Evolutionary conservation across 2,113 vertebrate genomes (phyloP), one percentile per base, ranked within the genome.

Genomic region (Mirza zaza): DNA sequence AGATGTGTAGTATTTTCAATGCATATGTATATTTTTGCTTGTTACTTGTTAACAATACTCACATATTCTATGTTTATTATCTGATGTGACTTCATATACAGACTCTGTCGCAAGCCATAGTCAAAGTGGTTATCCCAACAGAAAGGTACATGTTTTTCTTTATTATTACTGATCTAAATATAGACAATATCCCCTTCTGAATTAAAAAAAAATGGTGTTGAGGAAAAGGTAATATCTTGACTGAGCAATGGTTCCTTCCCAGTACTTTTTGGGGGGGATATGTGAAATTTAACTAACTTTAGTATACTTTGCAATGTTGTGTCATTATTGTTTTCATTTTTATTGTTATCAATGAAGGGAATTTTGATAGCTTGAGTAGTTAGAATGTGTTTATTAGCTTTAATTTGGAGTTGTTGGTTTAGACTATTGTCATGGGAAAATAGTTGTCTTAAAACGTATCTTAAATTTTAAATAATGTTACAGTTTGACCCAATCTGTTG

Each of bases 61-160:
- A 99, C 99, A 99, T 99, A 99, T 99, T 99, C 99, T 99, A 99
- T 99, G 99, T 99, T 99, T 99, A 99, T 99, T 99, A 99, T 99
- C 99, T 99, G 99, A 99, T 99, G 99, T 99, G 99, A 99, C 99
- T 99, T 99, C 99, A 99, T 99, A 99, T 99, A 99, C 99, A 99
- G 99, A 99, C 99, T 99, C 99, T 99, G 99, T 99, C 99, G 99
- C 99, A 99, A 99, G 99, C 99, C 99, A 99, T 99, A 99, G 99
- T 99, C 99, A 99, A 99, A 99, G 99, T 99, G 99, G 99, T 99
- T 99, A 99, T 99, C 99, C 99, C 99, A 99, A 99, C 99, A 99
- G 99, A 99, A 99, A 99, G 99, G 99, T 99, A 99, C 99, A 99
- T 99, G 99, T 99, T 99, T 99, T 99, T 99, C 99, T 99, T 99